phyloP scores from a whole-genome alignment of 2,888 invertebrate species.

The Lasioglossum oenotherae region DNA sequence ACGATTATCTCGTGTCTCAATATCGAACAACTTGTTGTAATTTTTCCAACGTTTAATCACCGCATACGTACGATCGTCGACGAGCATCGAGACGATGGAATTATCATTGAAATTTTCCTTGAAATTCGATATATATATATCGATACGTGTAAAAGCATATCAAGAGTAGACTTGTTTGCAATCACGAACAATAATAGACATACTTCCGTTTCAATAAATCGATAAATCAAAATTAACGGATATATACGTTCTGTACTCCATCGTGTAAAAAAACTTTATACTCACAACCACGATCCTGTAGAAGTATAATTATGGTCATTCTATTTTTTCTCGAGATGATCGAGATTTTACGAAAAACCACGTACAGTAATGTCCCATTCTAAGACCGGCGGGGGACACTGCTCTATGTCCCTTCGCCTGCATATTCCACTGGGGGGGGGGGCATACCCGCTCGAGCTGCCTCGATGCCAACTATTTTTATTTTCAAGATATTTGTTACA shows the following conservation, averaged over 20 bases:
- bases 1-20: conserved; percentile 15
- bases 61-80: not conserved
- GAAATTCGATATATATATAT: conserved; percentile 4
- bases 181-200: not conserved
- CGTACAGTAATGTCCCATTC: not conserved
- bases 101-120: not conserved
- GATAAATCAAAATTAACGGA: conserved; percentile 34
- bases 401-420: no score
- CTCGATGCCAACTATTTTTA: no score
- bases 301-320: not conserved
- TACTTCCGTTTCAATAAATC: not conserved
- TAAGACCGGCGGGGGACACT: no score
- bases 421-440: no score
- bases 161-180: not conserved
- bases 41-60: conserved; percentile 13
- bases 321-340: conserved; percentile 1
- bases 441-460: no score
- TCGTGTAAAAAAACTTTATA: conserved; percentile 1
- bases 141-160: not conserved
- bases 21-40: not conserved
- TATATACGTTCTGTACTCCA: conserved; percentile 25
- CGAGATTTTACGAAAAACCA: not conserved
- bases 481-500: no score
- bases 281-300: conserved; percentile 3
- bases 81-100: conserved; percentile 24